Base-by-base conservation (phyloP, 2,797 vertebrate genomes). In the Ispidina picta region DNA sequence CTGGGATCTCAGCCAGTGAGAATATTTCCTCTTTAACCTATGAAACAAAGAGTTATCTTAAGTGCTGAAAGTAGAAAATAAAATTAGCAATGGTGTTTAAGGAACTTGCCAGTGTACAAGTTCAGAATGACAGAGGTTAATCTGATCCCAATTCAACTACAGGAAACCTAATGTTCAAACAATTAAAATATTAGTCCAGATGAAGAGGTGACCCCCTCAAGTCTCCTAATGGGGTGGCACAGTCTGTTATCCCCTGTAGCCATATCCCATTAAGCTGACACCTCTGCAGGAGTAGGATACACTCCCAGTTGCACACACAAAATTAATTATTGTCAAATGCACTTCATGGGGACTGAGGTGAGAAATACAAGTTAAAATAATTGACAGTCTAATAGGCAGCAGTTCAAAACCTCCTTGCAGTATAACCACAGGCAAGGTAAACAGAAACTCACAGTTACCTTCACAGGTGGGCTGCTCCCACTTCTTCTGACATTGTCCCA, bases 281-380 rank as follows among this genome's bases (percentile, higher is more conserved):
- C 91, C 75, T 89, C 84, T 82, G 83, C 85, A 93, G 89, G 79
- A 81, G 70, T 13, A 93, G 68, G 74, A 85, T 58, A 92, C 55
- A 16, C 65, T 93, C 71, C 80, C 88, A 65, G 88, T 89, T 83
- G 88, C 81, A 60, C 74, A 52, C 52, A 65, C 81, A 92, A 80
- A 95, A 94, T 88, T 91, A 92, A 95, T 95, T 95, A 91, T 89
- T 94, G 88, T 94, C 80, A 89, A 89, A 92, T 20, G 33, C 70
- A 66, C 83, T 92, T 95, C 74, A 74, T 66, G 78, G 83, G 63
- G 86, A 92, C 48, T 25, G 69, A 92, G 70, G 91, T 92, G 92
- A 85, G 72, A 94, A 90, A 89, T 33, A 70, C 71, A 75, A 81
- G 89, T 80, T 92, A 68, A 71, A 92, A 82, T 89, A 92, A 90